Conservation (phyloP, 2,888 invertebrate species). For the Allacma fusca region DNA sequence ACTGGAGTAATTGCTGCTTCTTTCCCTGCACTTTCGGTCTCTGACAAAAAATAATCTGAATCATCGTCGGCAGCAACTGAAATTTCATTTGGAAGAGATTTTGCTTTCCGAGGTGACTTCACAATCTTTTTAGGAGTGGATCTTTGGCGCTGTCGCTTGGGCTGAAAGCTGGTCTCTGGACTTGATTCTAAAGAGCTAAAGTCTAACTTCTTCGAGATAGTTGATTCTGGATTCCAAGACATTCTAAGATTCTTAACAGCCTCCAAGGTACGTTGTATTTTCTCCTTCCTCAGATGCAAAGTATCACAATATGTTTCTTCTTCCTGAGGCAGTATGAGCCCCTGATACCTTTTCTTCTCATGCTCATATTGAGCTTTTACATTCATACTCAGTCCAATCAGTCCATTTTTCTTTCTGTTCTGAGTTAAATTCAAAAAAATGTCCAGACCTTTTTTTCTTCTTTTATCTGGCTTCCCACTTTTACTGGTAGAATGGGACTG, state of each 20-base stretch:
- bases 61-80: conserved; percentile 43
- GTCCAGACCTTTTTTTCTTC: conserved; percentile 45
- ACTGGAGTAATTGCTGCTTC: conserved; percentile 22
- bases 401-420: conserved; percentile 18
- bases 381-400: conserved; percentile 37
- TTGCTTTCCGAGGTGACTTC: conserved; percentile 47
- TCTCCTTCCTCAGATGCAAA: conserved; percentile 24
- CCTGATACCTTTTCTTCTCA: conserved; percentile 28
- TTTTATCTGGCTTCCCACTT: conserved; percentile 25
- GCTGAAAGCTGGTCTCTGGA: conserved; percentile 30
- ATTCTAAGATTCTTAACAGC: conserved; percentile 41
- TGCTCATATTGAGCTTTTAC: conserved; percentile 32
- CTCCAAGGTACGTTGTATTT: conserved; percentile 42
- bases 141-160: conserved; percentile 21
- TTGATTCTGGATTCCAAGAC: conserved; percentile 42
- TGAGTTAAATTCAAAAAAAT: conserved; percentile 44
- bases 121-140: conserved; percentile 40
- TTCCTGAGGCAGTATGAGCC: conserved; percentile 23
- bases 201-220: neutral
- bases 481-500: conserved; percentile 13
- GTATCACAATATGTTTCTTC: conserved; percentile 12
- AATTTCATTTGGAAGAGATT: conserved; percentile 27
- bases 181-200: conserved; percentile 1
- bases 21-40: conserved; percentile 46
- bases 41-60: conserved; percentile 50